These are phyloP conservation scores for Panopea generosa DNA, from an alignment of 2,888 invertebrate species.

Conservation along the genomic window DNA sequence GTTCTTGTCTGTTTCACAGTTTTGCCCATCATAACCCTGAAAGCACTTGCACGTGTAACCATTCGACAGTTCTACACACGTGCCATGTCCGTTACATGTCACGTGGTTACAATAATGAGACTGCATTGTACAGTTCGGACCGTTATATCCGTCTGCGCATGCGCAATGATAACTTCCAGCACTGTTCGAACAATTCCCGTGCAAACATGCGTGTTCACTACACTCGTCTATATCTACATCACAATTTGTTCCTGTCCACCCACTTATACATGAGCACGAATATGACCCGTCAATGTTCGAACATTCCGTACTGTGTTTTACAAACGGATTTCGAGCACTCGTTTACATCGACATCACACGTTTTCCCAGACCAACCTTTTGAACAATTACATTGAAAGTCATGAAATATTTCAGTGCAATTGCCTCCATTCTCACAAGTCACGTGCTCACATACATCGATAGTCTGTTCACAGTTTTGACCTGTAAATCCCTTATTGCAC, in stretches of 20 bases:
- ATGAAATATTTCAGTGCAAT: constrained; percentile 17
- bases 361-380: constrained; percentile 44
- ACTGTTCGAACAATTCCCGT: constrained; percentile 44
- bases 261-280: constrained; percentile 55
- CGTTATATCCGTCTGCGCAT: constrained; percentile 36
- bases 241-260: constrained; percentile 55
- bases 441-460: constrained; percentile 52
- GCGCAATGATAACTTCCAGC: constrained; percentile 42
- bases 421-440: constrained; percentile 41
- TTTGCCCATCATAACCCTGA: constrained; percentile 39
- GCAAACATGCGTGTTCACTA: constrained; percentile 16
- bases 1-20: constrained; percentile 50
- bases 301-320: constrained; percentile 51
- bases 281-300: constrained; percentile 55
- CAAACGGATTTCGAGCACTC: constrained; percentile 68
- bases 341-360: constrained; percentile 63
- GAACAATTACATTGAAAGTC: constrained; percentile 53
- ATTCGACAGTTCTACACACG: constrained; percentile 42
- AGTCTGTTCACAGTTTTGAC: constrained; percentile 40
- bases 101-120: constrained; percentile 24
- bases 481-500: constrained; percentile 40
- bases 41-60: constrained; percentile 58
- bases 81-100: constrained; percentile 54
- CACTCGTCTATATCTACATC: constrained; percentile 45
- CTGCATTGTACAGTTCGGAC: constrained; percentile 27